A percentile compares a stretch with the other conserved stretches of the same genome.
These are phyloP conservation scores for Anarsia innoxiella DNA, from an alignment of 2,888 invertebrate genomes.

Conservation along the genomic window DNA sequence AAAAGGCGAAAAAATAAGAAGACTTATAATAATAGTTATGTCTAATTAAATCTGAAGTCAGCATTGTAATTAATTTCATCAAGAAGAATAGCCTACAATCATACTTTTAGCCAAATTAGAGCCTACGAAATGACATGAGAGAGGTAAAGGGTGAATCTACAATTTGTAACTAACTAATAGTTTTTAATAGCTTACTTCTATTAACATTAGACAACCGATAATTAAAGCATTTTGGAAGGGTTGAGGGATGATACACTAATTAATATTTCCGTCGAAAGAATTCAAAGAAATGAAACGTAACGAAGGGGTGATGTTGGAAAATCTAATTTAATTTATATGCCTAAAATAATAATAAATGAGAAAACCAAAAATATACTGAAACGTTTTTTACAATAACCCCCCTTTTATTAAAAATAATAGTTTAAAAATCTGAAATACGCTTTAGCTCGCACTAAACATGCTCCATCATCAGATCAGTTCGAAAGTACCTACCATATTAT, in stretches of 20 bases:
- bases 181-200: constrained; percentile 65
- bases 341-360: too few relatives aligned
- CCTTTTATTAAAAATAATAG: too few relatives aligned
- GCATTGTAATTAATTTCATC: constrained; percentile 37
- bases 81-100: constrained; percentile 45
- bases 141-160: constrained; percentile 39
- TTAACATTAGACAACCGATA: constrained; percentile 58
- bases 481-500: too few relatives aligned
- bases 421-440: neutral
- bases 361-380: too few relatives aligned
- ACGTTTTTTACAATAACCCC: neutral
- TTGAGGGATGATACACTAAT: constrained; percentile 33
- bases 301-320: too few relatives aligned
- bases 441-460: too few relatives aligned
- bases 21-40: neutral
- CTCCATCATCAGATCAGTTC: too few relatives aligned
- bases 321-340: too few relatives aligned
- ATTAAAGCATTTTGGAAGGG: constrained; percentile 53
- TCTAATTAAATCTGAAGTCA: constrained; percentile 1
- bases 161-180: constrained; percentile 63
- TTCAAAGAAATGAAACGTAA: too few relatives aligned
- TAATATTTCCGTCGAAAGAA: constrained; percentile 22
- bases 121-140: constrained; percentile 43
- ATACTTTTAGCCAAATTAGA: constrained; percentile 63
- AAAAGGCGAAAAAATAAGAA: too few relatives aligned